phyloP scores from a whole-genome alignment of 2,113 vertebrate species.

The Trichomycterus rosablanca region DNA sequence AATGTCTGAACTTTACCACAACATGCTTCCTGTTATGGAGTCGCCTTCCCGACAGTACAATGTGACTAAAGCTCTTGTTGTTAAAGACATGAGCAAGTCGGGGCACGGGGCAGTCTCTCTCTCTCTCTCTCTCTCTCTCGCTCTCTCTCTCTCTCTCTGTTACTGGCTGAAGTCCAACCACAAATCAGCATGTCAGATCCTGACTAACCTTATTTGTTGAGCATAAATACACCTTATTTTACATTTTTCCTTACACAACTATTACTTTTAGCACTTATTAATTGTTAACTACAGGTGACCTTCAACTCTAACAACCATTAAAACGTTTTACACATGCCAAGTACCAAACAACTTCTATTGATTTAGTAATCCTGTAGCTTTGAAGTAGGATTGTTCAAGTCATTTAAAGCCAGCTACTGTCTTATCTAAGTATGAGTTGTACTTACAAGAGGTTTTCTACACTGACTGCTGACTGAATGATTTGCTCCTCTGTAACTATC shows the following conservation, averaged over 20 bases:
- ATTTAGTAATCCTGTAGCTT: not conserved
- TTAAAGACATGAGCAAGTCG: not conserved
- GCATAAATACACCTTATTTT: not conserved
- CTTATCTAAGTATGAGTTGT: constrained; percentile 10
- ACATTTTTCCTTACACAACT: not conserved
- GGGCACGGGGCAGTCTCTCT: constrained; percentile 23
- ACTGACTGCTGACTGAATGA: not conserved
- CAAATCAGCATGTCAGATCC: constrained; percentile 13
- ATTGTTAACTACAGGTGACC: constrained; percentile 9
- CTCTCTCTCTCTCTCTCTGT: constrained; percentile 6
- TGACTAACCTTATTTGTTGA: not conserved
- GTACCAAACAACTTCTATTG: not conserved
- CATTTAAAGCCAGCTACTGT: not conserved
- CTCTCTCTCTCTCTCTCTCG: constrained; percentile 2
- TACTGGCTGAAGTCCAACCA: constrained; percentile 36
- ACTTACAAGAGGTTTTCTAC: constrained; percentile 25
- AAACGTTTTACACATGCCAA: not conserved
- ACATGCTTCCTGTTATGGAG: constrained; percentile 8
- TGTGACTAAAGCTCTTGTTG: constrained; percentile 7
- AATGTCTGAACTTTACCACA: not conserved
- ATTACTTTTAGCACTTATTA: not conserved
- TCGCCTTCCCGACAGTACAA: not conserved
- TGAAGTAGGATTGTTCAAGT: not conserved
- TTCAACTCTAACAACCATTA: constrained; percentile 2
- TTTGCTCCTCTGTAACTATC: constrained; percentile 1